Evolutionary conservation across 2,888 invertebrate species (phyloP).

Genomic region (Cantharis nigra): DNA sequence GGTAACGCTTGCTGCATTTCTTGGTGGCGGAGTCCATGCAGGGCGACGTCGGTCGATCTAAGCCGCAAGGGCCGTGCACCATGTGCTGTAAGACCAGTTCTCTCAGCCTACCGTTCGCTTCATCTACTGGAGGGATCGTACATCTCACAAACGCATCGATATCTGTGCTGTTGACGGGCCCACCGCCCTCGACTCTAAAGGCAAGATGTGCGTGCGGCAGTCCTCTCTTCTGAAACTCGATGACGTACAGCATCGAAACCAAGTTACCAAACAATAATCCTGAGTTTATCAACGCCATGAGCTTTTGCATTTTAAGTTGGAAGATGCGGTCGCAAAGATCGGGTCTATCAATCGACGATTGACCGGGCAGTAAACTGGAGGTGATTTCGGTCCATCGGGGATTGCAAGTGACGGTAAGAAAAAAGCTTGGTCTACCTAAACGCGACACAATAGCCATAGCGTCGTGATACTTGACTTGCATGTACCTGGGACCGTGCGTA

Average conservation of each 20-base stretch:
- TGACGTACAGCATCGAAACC: neutral
- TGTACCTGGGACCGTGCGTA: neutral
- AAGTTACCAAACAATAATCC: neutral
- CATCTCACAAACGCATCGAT: too few species aligned
- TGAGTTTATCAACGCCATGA: neutral
- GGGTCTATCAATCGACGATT: neutral
- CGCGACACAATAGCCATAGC: neutral
- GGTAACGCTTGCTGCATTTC: neutral
- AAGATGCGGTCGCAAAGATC: neutral
- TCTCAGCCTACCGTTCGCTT: neutral
- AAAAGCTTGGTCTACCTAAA: neutral
- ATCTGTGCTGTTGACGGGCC: too few species aligned
- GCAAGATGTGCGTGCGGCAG: too few species aligned
- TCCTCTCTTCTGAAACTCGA: neutral
- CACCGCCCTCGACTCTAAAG: too few species aligned
- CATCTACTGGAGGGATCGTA: too few species aligned
- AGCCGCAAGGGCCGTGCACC: neutral
- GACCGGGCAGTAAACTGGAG: neutral
- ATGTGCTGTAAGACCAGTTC: neutral
- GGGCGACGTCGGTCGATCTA: neutral
- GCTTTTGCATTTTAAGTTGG: neutral
- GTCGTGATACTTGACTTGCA: neutral
- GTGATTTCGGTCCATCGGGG: neutral
- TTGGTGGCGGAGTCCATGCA: neutral
- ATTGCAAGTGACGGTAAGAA: neutral